These are phyloP conservation scores for Rana temporaria DNA, from an alignment of 2,113 vertebrate genomes.

Conservation along the genomic window DNA sequence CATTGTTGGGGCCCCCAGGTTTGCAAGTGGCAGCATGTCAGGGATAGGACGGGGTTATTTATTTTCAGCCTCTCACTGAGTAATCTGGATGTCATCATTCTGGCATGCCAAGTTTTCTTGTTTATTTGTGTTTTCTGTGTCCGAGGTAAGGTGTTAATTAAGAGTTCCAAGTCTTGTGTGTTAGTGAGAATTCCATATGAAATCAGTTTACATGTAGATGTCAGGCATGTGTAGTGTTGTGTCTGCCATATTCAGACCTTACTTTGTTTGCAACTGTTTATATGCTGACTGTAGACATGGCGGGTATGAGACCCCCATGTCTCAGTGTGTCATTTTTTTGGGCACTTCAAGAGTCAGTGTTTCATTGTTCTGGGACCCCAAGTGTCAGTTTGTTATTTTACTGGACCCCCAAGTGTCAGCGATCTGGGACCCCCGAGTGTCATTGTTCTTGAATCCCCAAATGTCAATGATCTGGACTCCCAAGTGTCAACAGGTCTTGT, in stretches of 20 bases:
- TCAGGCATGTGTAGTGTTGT: background rate
- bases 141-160: conserved; percentile 1
- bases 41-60: background rate
- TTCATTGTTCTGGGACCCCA: background rate
- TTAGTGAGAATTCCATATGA: background rate
- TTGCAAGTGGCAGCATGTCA: no score
- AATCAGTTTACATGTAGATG: background rate
- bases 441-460: no score
- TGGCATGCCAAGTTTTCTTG: background rate
- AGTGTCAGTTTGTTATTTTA: background rate
- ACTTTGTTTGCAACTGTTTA: background rate
- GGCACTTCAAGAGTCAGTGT: background rate
- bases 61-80: background rate
- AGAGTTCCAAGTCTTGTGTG: background rate
- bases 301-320: no score
- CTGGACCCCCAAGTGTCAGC: background rate
- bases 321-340: no score
- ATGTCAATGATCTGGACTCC: no score
- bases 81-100: conserved; percentile 4
- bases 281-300: background rate
- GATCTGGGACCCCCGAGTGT: background rate
- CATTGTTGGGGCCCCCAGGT: no score
- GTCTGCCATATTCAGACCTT: background rate
- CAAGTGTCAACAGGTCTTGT: no score
- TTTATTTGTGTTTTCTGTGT: background rate